Evolutionary conservation across 2,888 invertebrate genomes (phyloP), one percentile per base, ranked within the genome.

Genomic region (Watsonalla cultraria): DNA sequence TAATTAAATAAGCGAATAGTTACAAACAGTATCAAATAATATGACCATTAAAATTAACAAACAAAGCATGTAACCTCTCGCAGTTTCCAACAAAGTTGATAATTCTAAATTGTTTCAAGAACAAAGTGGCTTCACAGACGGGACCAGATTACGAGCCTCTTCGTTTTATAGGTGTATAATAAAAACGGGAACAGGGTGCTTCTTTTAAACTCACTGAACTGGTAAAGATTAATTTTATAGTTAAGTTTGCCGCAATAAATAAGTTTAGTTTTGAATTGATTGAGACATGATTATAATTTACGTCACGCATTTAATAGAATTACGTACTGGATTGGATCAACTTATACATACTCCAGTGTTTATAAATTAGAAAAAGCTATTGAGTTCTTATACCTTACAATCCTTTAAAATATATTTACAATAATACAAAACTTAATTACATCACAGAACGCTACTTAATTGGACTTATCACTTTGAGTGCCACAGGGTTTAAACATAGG

Each of bases 161-260:
- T 73, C 65, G 77, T 82, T 88, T 87, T 81, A 86, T 83, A 78
- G 75, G 62, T 70, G 71, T 60, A 72, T 80, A 76, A 83, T 86
- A 86, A 85, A 84, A 86, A 77, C 68, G 72, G 72, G 77, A 78
- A 75, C 77, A 74, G 74, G 79, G 68, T 72, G 77, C 80, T 80
- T 81, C 80, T 84, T 84, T 80, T 80, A 78, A 76, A 72, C 69
- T 69, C 70, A 72, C 69, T 69, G 70, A 78, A 79, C 75, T 73
- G 72, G 70, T 69, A 57, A 63, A 76, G 75, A 81, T 76, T 76
- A 75, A 75, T 75, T 78, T 82, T 80, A 80, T 79, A 71, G 66
- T 62, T 70, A 66, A 68, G 69, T 67, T 60, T 65, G 67, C 77
- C 72, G 75, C 78, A 78, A 74, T 80, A 75, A 78, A 78, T 72